Percentiles rank a stretch among this genome's conserved stretches.
Conservation (phyloP, 2,888 invertebrate genomes). For the Tridacna gigas region DNA sequence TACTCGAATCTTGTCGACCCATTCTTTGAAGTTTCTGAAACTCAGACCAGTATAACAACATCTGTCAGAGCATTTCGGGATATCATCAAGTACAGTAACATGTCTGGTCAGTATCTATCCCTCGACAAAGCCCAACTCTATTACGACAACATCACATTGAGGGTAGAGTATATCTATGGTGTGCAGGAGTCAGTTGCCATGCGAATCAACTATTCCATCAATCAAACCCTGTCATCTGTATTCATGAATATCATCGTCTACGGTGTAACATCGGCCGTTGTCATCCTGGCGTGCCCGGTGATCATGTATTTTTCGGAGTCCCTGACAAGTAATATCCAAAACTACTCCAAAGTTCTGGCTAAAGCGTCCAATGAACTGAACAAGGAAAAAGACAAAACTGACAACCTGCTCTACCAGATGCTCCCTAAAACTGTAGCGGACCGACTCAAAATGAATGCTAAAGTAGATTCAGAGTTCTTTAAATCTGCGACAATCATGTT, state of each 20-base stretch:
- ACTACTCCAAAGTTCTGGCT: slow-evolving; percentile 72
- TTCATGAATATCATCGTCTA: slow-evolving; percentile 79
- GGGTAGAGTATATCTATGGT: slow-evolving; percentile 92
- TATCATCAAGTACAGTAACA: slow-evolving; percentile 62
- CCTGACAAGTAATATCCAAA: slow-evolving; percentile 70
- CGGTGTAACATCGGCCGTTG: slow-evolving; percentile 43
- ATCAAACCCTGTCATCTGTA: slow-evolving; percentile 83
- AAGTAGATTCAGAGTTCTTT: slow-evolving; percentile 71
- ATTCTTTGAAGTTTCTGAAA: slow-evolving; percentile 15
- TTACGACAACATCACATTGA: slow-evolving; percentile 92
- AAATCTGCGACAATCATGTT: slow-evolving; percentile 73
- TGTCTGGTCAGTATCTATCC: slow-evolving; percentile 75
- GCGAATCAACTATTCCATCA: slow-evolving; percentile 58
- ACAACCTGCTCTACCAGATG: slow-evolving; percentile 72
- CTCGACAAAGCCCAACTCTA: slow-evolving; percentile 91
- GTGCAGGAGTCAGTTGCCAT: slow-evolving; percentile 87
- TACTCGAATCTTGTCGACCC: slow-evolving; percentile 90
- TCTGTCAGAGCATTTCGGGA: slow-evolving; percentile 85
- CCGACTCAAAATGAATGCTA: slow-evolving; percentile 63
- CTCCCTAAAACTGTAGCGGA: slow-evolving; percentile 71
- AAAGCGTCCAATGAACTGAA: slow-evolving; percentile 67
- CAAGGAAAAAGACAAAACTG: slow-evolving; percentile 65
- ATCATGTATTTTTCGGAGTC: slow-evolving; percentile 59
- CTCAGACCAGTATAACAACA: slow-evolving; percentile 26
- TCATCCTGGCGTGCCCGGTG: slow-evolving; percentile 62